Percentiles rank a stretch among this genome's conserved stretches.
These are phyloP conservation scores for Macrostomum cliftonense DNA, from an alignment of 2,888 invertebrate genomes.

Conservation along the genomic window DNA sequence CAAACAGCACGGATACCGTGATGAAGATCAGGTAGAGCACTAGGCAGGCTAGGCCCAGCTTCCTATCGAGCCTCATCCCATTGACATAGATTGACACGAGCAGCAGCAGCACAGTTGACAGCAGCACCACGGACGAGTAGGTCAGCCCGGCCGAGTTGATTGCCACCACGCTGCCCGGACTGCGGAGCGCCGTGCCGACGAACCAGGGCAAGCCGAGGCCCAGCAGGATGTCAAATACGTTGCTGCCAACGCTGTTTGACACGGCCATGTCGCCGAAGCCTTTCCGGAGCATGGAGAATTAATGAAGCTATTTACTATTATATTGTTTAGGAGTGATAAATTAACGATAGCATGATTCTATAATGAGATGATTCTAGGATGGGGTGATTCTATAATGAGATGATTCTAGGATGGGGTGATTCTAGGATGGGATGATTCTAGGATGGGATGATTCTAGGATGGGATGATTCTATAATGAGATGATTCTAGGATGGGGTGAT, in stretches of 20 bases:
- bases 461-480: too few relatives aligned
- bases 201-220: slow-evolving; percentile 33
- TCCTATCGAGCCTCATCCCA: slow-evolving; percentile 47
- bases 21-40: slow-evolving; percentile 53
- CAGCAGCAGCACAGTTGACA: slow-evolving; percentile 53
- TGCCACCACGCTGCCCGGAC: slow-evolving; percentile 47
- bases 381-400: too few relatives aligned
- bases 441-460: too few relatives aligned
- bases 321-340: too few relatives aligned
- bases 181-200: slow-evolving; percentile 19
- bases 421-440: too few relatives aligned
- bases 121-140: slow-evolving; percentile 58
- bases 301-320: too few relatives aligned
- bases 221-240: slow-evolving; percentile 31
- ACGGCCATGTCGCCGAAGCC: slow-evolving; percentile 35
- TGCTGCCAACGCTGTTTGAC: slow-evolving; percentile 32
- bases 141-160: slow-evolving; percentile 62
- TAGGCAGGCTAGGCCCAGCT: slow-evolving; percentile 50
- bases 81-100: slow-evolving; percentile 50
- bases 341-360: too few relatives aligned
- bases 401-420: too few relatives aligned
- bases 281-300: slow-evolving; percentile 5
- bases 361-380: too few relatives aligned
- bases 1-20: slow-evolving; percentile 55
- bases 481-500: too few relatives aligned